These are phyloP conservation scores for Lacerta bilineata DNA, from an alignment of 2,797 vertebrate genomes.

Conservation along the genomic window DNA sequence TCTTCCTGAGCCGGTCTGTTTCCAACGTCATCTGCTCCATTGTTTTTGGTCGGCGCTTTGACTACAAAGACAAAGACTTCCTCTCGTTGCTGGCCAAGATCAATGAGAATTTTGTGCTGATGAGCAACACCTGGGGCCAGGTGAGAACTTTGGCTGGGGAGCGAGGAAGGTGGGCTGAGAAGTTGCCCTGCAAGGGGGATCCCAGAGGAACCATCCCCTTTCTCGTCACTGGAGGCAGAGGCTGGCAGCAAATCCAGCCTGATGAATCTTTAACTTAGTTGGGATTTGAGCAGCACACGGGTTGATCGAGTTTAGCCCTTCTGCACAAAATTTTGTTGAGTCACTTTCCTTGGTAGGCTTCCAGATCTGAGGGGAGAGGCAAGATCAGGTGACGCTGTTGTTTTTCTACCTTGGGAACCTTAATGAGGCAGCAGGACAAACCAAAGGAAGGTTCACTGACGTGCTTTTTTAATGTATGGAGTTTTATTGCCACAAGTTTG, in stretches of 20 bases:
- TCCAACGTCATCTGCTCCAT: not conserved
- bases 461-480: not conserved
- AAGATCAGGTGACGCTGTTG: not conserved
- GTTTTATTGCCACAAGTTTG: not conserved
- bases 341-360: not conserved
- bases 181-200: not conserved
- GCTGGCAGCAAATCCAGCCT: not conserved
- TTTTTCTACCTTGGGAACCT: not conserved
- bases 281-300: no score
- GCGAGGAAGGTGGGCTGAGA: not conserved
- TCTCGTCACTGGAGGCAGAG: not conserved
- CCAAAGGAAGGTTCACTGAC: not conserved
- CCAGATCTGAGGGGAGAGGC: not conserved
- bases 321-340: not conserved
- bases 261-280: no score
- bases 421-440: not conserved
- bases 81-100: slow-evolving; percentile 67
- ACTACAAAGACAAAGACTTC: slow-evolving; percentile 72
- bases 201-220: not conserved
- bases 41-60: not conserved
- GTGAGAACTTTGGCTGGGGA: slow-evolving; percentile 28
- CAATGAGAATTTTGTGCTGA: slow-evolving; percentile 46
- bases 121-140: slow-evolving; percentile 51
- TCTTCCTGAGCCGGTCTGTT: not conserved
- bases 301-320: not conserved